phyloP scores from a whole-genome alignment of 2,113 vertebrate species.

The Notiomystis cincta region DNA sequence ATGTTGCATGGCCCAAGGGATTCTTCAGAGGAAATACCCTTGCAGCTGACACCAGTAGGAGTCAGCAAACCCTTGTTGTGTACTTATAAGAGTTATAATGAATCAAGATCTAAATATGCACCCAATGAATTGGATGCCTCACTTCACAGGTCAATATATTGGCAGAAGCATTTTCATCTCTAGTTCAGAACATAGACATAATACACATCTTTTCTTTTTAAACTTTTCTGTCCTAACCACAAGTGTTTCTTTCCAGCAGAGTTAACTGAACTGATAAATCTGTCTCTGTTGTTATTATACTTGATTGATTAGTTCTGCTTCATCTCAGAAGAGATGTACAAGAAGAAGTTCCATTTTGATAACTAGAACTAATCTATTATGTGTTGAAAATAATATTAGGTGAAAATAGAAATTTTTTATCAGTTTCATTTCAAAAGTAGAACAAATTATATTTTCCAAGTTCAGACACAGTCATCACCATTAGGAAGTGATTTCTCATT shows the following conservation, averaged over 20 bases:
- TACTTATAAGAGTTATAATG: not conserved
- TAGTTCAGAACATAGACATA: not conserved
- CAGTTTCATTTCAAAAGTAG: not conserved
- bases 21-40: not conserved
- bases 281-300: not conserved
- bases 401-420: not conserved
- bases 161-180: not conserved
- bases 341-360: not conserved
- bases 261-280: conserved; percentile 8
- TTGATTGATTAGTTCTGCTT: not conserved
- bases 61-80: not conserved
- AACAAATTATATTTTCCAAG: not conserved
- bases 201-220: not conserved
- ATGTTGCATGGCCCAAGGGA: not conserved
- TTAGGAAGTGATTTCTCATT: not conserved
- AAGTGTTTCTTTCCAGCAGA: not conserved
- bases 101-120: not conserved
- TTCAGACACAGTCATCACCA: not conserved
- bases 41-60: not conserved
- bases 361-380: not conserved
- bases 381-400: not conserved
- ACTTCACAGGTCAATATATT: not conserved
- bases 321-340: not conserved
- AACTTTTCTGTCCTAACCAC: not conserved
- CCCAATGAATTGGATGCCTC: not conserved